Conservation (phyloP, 1,140 invertebrate genomes). For the Pseudomyrmex cubaensis region DNA sequence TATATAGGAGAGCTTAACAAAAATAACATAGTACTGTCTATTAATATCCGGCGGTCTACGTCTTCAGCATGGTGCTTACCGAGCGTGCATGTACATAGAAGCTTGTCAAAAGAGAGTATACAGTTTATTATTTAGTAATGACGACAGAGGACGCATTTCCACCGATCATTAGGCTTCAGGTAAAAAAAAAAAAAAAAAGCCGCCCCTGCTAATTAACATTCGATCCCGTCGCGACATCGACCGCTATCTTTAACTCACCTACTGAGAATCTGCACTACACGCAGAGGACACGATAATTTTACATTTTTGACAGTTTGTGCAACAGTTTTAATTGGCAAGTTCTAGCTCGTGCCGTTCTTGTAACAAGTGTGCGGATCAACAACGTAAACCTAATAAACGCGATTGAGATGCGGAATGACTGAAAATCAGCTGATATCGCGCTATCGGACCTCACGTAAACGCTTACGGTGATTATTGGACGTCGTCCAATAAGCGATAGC, state of each 20-base stretch:
- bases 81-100: constrained; percentile 75
- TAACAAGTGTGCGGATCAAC: neutral
- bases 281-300: neutral
- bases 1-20: constrained; percentile 68
- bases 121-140: constrained; percentile 79
- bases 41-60: constrained; percentile 78
- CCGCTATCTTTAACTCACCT: neutral
- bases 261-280: too few relatives aligned
- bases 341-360: neutral
- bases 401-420: constrained; percentile 3
- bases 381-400: neutral
- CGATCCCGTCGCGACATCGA: neutral
- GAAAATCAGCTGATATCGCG: constrained; percentile 37
- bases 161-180: constrained; percentile 81
- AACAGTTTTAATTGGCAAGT: neutral
- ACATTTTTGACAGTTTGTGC: neutral
- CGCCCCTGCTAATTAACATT: constrained; percentile 29
- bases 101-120: constrained; percentile 77
- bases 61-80: constrained; percentile 78
- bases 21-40: constrained; percentile 75
- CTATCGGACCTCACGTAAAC: neutral
- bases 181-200: constrained; percentile 66
- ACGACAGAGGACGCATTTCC: constrained; percentile 76
- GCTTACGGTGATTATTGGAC: constrained; percentile 58
- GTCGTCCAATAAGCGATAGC: constrained; percentile 57